Evolutionary conservation across 2,888 invertebrate species (phyloP).

Genomic region (Prostheceraeus crozeri): DNA sequence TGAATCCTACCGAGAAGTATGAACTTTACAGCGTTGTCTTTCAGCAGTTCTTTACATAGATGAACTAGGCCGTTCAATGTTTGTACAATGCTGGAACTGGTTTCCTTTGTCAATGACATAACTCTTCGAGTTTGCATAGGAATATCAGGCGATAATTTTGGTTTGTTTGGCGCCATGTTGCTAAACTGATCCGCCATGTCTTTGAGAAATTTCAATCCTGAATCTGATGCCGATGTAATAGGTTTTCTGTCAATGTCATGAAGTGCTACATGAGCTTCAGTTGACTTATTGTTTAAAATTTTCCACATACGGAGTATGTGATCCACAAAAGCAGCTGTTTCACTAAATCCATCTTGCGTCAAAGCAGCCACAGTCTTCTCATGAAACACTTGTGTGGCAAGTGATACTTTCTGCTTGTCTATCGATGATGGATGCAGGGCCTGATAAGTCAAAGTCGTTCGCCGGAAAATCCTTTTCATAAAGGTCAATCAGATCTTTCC

Average conservation of each 20-base stretch:
- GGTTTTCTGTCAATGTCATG: conserved; percentile 28
- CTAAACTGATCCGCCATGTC: conserved; percentile 25
- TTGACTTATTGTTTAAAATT: conserved; percentile 13
- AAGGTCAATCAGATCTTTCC: conserved; percentile 26
- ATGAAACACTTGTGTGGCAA: conserved; percentile 23
- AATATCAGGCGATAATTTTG: too few species aligned
- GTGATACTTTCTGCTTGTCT: conserved; percentile 21
- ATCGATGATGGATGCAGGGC: conserved; percentile 26
- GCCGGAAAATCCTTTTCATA: conserved; percentile 23
- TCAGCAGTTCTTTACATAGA: conserved; percentile 22
- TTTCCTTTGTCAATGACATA: conserved; percentile 21
- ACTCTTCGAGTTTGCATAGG: too few species aligned
- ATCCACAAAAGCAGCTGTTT: conserved; percentile 26
- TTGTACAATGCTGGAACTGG: conserved; percentile 20
- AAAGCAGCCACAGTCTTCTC: conserved; percentile 27
- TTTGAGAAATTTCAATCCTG: conserved; percentile 16
- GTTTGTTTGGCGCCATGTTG: background rate
- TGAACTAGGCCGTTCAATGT: conserved; percentile 24
- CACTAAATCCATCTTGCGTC: conserved; percentile 20
- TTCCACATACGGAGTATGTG: conserved; percentile 27
- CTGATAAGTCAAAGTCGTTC: conserved; percentile 21
- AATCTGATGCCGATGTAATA: conserved; percentile 14
- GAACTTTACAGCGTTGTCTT: conserved; percentile 5
- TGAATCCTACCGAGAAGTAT: conserved; percentile 25
- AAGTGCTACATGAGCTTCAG: conserved; percentile 19